A percentile compares a stretch with the other conserved stretches of the same genome.
Conservation (phyloP, 1,140 invertebrate species). For the Achatina immaculata region DNA sequence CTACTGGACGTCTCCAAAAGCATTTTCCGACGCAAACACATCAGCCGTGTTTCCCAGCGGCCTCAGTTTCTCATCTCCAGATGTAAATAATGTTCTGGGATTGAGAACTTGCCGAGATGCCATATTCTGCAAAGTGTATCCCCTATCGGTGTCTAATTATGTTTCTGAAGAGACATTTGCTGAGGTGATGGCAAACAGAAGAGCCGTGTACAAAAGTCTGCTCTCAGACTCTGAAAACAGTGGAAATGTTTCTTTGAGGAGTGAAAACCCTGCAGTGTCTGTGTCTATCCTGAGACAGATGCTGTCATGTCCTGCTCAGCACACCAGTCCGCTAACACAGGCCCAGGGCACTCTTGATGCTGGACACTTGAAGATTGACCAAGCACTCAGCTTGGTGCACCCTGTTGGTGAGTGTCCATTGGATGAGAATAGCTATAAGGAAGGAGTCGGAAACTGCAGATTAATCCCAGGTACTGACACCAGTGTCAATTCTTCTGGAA, state of each 20-base stretch:
- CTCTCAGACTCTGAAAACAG: slow-evolving; percentile 47
- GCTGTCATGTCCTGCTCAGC: too few species aligned
- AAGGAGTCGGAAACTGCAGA: not conserved
- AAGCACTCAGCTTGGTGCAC: too few species aligned
- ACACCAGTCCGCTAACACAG: too few species aligned
- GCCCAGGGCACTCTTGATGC: too few species aligned
- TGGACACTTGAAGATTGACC: too few species aligned
- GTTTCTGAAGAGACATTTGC: slow-evolving; percentile 60
- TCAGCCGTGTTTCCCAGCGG: slow-evolving; percentile 53
- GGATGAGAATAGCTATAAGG: not conserved
- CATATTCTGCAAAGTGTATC: not conserved
- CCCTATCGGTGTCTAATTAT: slow-evolving; percentile 25
- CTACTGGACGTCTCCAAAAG: slow-evolving; percentile 41
- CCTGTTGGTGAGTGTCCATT: not conserved
- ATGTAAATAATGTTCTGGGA: slow-evolving; percentile 59
- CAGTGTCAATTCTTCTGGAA: too few species aligned
- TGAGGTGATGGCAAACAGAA: slow-evolving; percentile 53
- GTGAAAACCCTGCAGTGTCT: not conserved
- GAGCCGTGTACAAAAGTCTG: slow-evolving; percentile 54
- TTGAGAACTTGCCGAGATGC: slow-evolving; percentile 47
- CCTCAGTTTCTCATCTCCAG: slow-evolving; percentile 52
- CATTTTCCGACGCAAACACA: not conserved
- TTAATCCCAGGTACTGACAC: too few species aligned
- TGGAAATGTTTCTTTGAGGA: not conserved
- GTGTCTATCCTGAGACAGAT: not conserved